Conservation (phyloP, 2,888 invertebrate genomes). For the Theristus sp. region DNA sequence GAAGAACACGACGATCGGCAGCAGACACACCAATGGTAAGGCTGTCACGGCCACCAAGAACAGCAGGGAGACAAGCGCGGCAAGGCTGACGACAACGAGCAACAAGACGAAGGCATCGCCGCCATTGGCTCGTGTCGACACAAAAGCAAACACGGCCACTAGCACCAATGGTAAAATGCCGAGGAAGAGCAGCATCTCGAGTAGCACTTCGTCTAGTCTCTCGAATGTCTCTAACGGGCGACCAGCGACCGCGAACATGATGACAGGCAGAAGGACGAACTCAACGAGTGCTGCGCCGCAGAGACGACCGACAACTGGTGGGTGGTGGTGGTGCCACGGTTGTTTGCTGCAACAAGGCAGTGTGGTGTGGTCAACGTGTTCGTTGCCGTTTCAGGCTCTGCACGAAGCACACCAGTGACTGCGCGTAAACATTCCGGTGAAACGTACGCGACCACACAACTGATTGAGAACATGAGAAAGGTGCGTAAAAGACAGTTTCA, state of each 20-base stretch:
- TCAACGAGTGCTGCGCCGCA: neutral
- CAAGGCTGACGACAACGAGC: neutral
- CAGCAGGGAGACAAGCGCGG: neutral
- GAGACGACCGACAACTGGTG: neutral
- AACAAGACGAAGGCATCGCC: too few species aligned
- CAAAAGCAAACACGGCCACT: neutral
- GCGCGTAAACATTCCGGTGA: neutral
- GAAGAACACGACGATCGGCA: too few species aligned
- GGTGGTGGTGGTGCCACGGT: neutral
- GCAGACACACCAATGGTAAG: too few species aligned
- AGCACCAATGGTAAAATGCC: neutral
- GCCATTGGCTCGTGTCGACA: too few species aligned
- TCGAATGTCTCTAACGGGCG: neutral
- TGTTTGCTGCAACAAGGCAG: neutral
- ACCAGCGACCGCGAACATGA: neutral
- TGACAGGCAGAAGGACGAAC: neutral
- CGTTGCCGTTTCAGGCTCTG: too few species aligned
- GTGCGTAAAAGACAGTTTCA: neutral
- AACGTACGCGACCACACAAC: neutral
- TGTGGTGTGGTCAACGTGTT: neutral
- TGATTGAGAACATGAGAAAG: neutral
- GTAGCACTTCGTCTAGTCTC: neutral
- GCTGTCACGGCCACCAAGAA: neutral
- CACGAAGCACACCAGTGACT: neutral
- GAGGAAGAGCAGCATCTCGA: neutral